Conservation (phyloP, 2,797 vertebrate genomes). For the Bradypus variegatus region DNA sequence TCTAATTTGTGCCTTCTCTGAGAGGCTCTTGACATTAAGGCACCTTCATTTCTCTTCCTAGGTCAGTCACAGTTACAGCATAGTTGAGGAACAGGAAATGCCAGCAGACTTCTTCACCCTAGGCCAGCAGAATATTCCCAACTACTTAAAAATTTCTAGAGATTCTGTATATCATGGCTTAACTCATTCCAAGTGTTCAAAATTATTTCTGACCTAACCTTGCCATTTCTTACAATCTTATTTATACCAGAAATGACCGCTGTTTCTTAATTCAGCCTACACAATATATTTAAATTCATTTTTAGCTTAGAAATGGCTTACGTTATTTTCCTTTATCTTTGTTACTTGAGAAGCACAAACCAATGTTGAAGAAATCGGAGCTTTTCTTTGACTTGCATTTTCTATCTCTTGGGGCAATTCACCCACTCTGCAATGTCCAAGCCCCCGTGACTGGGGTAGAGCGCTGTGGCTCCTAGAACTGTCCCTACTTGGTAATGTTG, state of each 20-base stretch:
- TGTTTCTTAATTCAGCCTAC: background rate
- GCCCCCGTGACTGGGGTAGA: background rate
- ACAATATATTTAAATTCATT: background rate
- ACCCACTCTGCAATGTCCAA: background rate
- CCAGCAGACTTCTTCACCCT: no score
- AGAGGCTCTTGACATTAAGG: background rate
- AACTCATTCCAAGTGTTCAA: no score
- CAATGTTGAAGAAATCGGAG: background rate
- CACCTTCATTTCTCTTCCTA: background rate
- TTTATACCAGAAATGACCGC: background rate
- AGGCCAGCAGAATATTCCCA: background rate
- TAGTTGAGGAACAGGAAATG: background rate
- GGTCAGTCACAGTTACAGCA: background rate
- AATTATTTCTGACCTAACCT: background rate
- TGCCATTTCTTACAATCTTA: background rate
- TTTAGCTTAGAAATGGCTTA: background rate
- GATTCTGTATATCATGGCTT: background rate
- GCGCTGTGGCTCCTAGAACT: background rate
- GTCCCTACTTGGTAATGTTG: background rate
- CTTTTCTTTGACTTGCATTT: background rate
- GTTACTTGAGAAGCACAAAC: background rate
- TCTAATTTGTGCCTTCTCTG: background rate
- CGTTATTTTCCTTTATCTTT: background rate
- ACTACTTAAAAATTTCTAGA: background rate
- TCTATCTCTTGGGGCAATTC: background rate